Base-by-base conservation (phyloP, 2,888 invertebrate genomes). In the Coremacera marginata region DNA sequence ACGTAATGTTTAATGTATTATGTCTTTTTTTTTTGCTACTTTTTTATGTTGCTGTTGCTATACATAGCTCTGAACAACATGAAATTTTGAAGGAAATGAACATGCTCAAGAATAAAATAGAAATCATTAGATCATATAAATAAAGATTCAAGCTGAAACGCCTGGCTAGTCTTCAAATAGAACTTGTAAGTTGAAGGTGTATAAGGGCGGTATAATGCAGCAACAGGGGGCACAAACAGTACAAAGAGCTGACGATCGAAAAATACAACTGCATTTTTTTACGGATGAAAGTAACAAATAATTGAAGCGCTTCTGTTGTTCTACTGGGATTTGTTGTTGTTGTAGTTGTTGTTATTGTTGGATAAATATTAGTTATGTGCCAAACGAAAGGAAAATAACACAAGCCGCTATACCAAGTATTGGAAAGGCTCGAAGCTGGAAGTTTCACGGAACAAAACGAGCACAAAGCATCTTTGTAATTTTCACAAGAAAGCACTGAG, bases 321-420 rank as follows among this genome's bases (percentile, higher is more conserved):
- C 37, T 19, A 9, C 14, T 67, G 7, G n/a, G 16, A 19, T 8
- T 67, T 34, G 34, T 44, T 37, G 44, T 44, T n/a, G 11, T 34
- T 67, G 71, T 16, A 44, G 16, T 34, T 70, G 52, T 52, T 37
- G 37, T 71, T 71, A 60, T 71, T 71, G 60, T 44, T 37, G 63
- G 22, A 51, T 73, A 73, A 73, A 73, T 63, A 73, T 73, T 22
- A 73, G 63, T 65, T 73, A 73, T 73, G 65, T 63, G 65, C 63
- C 73, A 73, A 73, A 73, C 65, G 73, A 73, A 73, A 73, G 63
- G 65, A 63, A 73, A 73, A 73, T 51, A 63, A 63, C 52, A 49
- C 27, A 52, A 71, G 60, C 34, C 71, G 19, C 37, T 16, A 65
- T 34, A 65, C 65, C 14, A 16, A 65, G 19, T 70, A 51, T 25